Evolutionary conservation across 2,113 vertebrate species (phyloP).

Genomic region (Embiotoca jacksoni): DNA sequence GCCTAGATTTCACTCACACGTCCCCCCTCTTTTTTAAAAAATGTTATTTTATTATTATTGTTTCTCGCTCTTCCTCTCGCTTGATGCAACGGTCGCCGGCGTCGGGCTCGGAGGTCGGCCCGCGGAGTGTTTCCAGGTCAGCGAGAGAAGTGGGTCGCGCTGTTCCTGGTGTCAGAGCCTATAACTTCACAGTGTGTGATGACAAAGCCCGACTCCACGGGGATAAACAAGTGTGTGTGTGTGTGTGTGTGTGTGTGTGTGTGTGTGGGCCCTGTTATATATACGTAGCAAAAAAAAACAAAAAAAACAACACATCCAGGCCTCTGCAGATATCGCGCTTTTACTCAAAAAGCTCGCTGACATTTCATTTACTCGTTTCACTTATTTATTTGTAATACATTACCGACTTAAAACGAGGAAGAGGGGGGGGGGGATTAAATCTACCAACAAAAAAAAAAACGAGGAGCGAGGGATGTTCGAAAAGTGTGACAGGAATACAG

Average conservation of each 20-base stretch:
- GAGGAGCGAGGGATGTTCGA: not conserved
- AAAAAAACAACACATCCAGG: not conserved
- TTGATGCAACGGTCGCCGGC: constrained; percentile 49
- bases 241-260: constrained; percentile 30
- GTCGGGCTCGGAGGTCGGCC: constrained; percentile 70
- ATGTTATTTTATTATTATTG: not conserved
- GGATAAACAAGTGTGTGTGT: constrained; percentile 61
- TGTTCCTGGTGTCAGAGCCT: constrained; percentile 81
- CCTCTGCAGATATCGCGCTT: constrained; percentile 11
- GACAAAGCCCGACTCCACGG: constrained; percentile 70
- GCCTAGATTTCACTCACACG: constrained; percentile 50
- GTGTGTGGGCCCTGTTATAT: constrained; percentile 56
- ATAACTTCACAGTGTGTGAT: constrained; percentile 74
- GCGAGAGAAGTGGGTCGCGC: constrained; percentile 81
- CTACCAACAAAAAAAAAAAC: too few relatives aligned
- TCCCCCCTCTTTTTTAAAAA: not conserved
- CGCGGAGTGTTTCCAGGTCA: constrained; percentile 80
- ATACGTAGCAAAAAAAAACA: constrained; percentile 28
- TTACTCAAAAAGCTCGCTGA: constrained; percentile 11
- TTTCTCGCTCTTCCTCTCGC: not conserved
- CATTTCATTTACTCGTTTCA: constrained; percentile 27
- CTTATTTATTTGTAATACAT: constrained; percentile 8
- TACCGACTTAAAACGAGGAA: too few relatives aligned
- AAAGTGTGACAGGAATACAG: not conserved
- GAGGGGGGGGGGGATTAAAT: too few relatives aligned